Evolutionary conservation across 2,888 invertebrate species (phyloP), one percentile per base, ranked within the genome.

Genomic region (Helobdella robusta): DNA sequence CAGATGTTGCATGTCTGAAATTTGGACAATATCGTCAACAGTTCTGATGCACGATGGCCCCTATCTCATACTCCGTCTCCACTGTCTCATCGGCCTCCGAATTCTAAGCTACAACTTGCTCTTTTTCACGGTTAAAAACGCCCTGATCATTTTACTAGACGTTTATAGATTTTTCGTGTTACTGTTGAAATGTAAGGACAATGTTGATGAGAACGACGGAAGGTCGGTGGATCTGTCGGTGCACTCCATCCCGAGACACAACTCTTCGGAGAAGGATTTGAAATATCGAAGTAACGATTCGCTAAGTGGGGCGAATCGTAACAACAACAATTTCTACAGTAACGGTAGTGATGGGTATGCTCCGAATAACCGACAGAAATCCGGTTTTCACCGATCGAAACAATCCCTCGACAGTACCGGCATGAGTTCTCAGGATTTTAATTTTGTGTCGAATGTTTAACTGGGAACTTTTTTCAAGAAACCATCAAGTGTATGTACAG

Each of bases 31-130:
- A 25, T 46, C 80, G 5, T 73, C 81, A 40, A 78, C 80, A 2
- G 75, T 81, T 56, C 63, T 75, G 28, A 73, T 82, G 40, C 82
- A 81, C 70, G 82, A 82, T 68, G 76, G 80, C 11, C 82, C 82
- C 0, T 82, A 81, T 72, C 72, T 82, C 5, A 66, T 68, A 3
- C 66, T 78, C 5, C 71, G 78, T 4, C 67, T 76, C 18, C 73
- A 73, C 68, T 71, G 75, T 18, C 69, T 78, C 48, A 66, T 75
- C 59, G 67, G 67, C 6, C 73, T 74, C 67, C 69, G 72, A 52
- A 71, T 76, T 6, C 65, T 75, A 66, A 74, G 72, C 34, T 77
- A 78, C 69, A 73, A 74, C 50, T 75, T 76, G 65, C 69, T 78
- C 28, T 79, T 78, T 70, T 78, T 76, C 71, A 75, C 74, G 32